Evolutionary conservation across 2,888 invertebrate genomes (phyloP).

Genomic region (Idaea dimidiata): DNA sequence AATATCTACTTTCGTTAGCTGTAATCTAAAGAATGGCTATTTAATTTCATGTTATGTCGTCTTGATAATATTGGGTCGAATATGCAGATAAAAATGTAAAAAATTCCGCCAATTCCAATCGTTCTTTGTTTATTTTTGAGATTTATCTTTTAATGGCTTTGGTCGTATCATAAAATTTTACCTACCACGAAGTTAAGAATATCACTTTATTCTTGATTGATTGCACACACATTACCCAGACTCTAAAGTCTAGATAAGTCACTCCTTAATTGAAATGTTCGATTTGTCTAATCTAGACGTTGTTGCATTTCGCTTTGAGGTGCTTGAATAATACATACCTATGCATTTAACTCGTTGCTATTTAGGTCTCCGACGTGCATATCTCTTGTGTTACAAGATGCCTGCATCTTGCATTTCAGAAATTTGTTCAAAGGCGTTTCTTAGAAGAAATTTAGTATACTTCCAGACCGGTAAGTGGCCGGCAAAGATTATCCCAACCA

Average conservation of each 20-base stretch:
- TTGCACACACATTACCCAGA: not conserved
- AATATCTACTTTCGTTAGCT: not conserved
- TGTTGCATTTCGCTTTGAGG: not conserved
- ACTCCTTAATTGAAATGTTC: not conserved
- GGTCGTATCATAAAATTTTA: not conserved
- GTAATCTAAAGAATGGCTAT: not conserved
- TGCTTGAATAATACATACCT: not conserved
- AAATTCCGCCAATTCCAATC: conserved; percentile 2
- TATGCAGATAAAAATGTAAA: not conserved
- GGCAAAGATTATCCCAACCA: not conserved
- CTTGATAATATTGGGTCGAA: conserved; percentile 12
- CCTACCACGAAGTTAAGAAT: not conserved
- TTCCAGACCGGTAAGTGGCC: not conserved
- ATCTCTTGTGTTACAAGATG: not conserved
- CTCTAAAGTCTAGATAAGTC: not conserved
- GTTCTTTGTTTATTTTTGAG: not conserved
- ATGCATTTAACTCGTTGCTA: not conserved
- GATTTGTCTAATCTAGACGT: conserved; percentile 19
- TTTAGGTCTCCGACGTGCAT: not conserved
- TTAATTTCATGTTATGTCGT: not conserved
- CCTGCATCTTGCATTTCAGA: not conserved
- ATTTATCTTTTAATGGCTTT: not conserved
- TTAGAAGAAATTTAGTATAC: not conserved
- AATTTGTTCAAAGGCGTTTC: not conserved
- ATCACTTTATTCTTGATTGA: not conserved